Base-by-base conservation (phyloP, 1,140 invertebrate species). In the Meloidogyne exigua region DNA sequence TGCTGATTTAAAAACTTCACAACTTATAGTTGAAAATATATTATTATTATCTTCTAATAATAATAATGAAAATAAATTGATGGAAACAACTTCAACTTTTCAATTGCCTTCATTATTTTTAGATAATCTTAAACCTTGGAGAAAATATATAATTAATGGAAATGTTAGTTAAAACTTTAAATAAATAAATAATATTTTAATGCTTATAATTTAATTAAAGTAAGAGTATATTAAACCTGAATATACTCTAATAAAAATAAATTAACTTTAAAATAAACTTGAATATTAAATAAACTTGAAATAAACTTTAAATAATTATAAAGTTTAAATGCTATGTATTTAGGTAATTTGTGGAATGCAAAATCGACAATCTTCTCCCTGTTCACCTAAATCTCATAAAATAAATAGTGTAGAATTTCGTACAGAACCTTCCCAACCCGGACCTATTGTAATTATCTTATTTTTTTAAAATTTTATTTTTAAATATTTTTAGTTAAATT, bases 121-220 rank as follows among this genome's bases (percentile, higher is more conserved):
- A 21, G 75, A 77, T 28, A 80, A 79, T 18, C 76, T 85, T n/a
- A 73, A 75, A 68, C 86, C 84, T 5, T 85, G 75, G 28, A 78
- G 81, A 68, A 85, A 82, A 62, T 85, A 85, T 68, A 70, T 73
- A 2, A 72, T 87, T 0, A 87, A 84, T 32, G 76, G 84, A 2
- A 64, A 78, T 32, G 81, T 81, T 71, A n/a, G 44, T 15, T 15
- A 1, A 49, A 4, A 9, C 10, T 39, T 9, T 39, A 39, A 9
- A 39, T 39, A 39, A n/a, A n/a, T n/a, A n/a, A n/a, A n/a, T n/a
- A n/a, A n/a, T n/a, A n/a, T n/a, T n/a, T n/a, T n/a, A n/a, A n/a
- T n/a, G n/a, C n/a, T n/a, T n/a, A n/a, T n/a, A n/a, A n/a, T n/a
- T n/a, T n/a, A n/a, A n/a, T n/a, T n/a, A n/a, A n/a, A n/a, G n/a